Percentiles rank a stretch among this genome's conserved stretches.
Conservation (phyloP, 2,888 invertebrate species). For the Pseudococcus longispinus region DNA sequence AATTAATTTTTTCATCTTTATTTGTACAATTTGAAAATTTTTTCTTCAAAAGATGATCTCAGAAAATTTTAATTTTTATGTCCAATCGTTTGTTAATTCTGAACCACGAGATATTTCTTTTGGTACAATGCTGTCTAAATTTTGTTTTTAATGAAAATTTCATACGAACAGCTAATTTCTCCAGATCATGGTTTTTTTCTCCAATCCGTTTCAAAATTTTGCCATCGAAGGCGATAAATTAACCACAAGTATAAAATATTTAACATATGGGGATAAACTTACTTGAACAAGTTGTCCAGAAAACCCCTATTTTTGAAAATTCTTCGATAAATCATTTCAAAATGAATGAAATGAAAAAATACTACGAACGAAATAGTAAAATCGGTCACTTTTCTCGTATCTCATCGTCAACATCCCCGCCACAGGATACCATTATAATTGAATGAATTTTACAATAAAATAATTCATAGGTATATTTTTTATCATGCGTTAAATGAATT, state of each 20-base stretch:
- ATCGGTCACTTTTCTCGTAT: neutral
- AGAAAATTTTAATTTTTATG: too few species aligned
- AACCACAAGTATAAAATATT: neutral
- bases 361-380: neutral
- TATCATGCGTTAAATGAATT: slow-evolving; percentile 14
- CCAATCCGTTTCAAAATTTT: neutral
- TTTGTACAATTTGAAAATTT: too few species aligned
- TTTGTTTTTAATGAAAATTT: too few species aligned
- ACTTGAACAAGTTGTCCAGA: slow-evolving; percentile 5
- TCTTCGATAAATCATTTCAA: slow-evolving; percentile 8
- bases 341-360: neutral
- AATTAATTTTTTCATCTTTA: too few species aligned
- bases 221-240: neutral
- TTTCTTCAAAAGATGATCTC: too few species aligned
- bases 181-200: neutral
- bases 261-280: neutral
- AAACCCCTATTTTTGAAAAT: neutral
- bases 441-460: neutral
- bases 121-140: too few species aligned
- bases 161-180: neutral
- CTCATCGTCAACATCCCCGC: neutral
- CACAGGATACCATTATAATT: neutral
- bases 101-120: too few species aligned
- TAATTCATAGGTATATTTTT: neutral
- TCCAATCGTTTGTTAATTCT: too few species aligned